A percentile compares a stretch with the other conserved stretches of the same genome.
These are phyloP conservation scores for Trichonephila clavata DNA, from an alignment of 1,140 invertebrate genomes.

Conservation along the genomic window DNA sequence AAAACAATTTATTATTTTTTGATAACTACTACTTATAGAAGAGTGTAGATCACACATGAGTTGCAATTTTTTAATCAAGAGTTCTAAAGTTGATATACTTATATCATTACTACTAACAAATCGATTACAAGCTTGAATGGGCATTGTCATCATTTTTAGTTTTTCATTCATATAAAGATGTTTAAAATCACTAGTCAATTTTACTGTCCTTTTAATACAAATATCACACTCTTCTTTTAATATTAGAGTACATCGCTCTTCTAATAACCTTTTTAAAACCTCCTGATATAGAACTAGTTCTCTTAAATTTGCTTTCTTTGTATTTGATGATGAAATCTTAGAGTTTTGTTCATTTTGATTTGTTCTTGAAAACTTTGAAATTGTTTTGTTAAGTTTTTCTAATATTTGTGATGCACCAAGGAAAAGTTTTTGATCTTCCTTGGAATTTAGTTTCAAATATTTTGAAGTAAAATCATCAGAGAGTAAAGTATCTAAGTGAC, in stretches of 20 bases:
- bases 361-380: not conserved
- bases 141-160: slow-evolving; percentile 57
- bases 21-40: slow-evolving; percentile 55
- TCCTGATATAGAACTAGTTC: slow-evolving; percentile 45
- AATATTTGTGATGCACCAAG: slow-evolving; percentile 45
- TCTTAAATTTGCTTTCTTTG: slow-evolving; percentile 27
- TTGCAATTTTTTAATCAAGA: slow-evolving; percentile 45
- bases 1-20: slow-evolving; percentile 53
- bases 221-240: slow-evolving; percentile 55
- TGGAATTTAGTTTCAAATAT: slow-evolving; percentile 17
- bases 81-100: slow-evolving; percentile 39
- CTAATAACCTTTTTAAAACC: slow-evolving; percentile 19
- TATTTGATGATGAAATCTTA: not conserved
- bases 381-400: slow-evolving; percentile 61
- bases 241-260: slow-evolving; percentile 37
- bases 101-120: slow-evolving; percentile 57
- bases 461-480: slow-evolving; percentile 5
- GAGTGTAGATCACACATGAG: slow-evolving; percentile 58
- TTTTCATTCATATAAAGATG: slow-evolving; percentile 48
- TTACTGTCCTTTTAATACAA: slow-evolving; percentile 29
- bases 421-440: slow-evolving; percentile 48
- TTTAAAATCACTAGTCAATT: slow-evolving; percentile 54
- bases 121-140: slow-evolving; percentile 60
- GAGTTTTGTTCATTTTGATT: not conserved
- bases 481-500: not conserved